phyloP scores from a whole-genome alignment of 1,140 invertebrate species.

The Ceratosolen solmsi region DNA sequence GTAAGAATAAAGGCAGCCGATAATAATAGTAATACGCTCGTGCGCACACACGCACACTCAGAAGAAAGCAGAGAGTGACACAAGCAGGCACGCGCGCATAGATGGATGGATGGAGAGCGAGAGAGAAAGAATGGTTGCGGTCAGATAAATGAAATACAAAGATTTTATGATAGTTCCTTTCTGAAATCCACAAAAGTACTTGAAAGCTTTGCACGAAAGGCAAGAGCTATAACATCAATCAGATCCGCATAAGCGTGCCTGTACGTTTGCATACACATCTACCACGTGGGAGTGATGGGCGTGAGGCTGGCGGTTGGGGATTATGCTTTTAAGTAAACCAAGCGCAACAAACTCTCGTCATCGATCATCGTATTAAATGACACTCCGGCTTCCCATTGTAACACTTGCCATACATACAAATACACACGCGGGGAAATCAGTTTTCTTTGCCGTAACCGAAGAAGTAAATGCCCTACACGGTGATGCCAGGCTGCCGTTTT shows the following conservation, averaged over 20 bases:
- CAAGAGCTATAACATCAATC: constrained; percentile 1
- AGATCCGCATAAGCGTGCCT: constrained; percentile 4
- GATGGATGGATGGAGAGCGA: neutral
- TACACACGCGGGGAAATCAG: neutral
- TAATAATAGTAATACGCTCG: too few relatives aligned
- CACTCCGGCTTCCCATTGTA: constrained; percentile 15
- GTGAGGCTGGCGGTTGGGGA: neutral
- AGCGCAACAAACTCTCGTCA: neutral
- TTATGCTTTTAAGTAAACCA: neutral
- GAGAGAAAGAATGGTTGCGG: neutral
- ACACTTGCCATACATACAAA: neutral
- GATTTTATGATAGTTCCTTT: neutral
- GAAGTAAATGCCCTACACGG: neutral
- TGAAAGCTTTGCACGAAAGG: neutral
- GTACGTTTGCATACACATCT: neutral
- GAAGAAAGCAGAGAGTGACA: too few relatives aligned
- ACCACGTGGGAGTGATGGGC: neutral
- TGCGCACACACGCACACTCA: too few relatives aligned
- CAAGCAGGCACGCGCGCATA: too few relatives aligned
- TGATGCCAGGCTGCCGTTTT: neutral
- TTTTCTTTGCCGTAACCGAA: neutral
- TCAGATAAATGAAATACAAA: neutral
- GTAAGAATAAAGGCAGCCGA: too few relatives aligned
- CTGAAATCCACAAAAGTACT: neutral
- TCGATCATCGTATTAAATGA: constrained; percentile 43